These are phyloP conservation scores for Saccostrea glomerata DNA, from an alignment of 1,140 invertebrate species.

Conservation along the genomic window DNA sequence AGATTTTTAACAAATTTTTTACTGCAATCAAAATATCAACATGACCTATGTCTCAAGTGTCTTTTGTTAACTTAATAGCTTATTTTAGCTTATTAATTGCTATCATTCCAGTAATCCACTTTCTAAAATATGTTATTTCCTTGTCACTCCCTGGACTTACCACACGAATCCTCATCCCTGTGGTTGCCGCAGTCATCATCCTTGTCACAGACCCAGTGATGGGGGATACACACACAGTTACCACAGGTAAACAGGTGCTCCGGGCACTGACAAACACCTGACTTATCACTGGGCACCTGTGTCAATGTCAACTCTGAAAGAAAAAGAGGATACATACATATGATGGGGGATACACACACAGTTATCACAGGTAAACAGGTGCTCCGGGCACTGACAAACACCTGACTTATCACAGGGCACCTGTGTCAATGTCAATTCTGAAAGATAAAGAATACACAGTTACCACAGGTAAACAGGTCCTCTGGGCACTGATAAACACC, in stretches of 20 bases:
- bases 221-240: slow-evolving; percentile 78
- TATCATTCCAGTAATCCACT: not conserved
- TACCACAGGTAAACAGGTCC: too few relatives aligned
- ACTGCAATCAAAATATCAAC: not conserved
- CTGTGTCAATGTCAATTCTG: not conserved
- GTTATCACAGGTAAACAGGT: not conserved
- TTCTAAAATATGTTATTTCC: not conserved
- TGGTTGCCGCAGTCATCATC: slow-evolving; percentile 81
- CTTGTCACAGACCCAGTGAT: slow-evolving; percentile 80
- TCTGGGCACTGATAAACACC: too few relatives aligned
- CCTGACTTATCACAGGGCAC: not conserved
- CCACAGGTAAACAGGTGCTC: slow-evolving; percentile 62
- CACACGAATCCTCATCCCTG: slow-evolving; percentile 79
- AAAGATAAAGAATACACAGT: not conserved
- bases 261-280: slow-evolving; percentile 44
- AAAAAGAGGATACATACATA: not conserved
- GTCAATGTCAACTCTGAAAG: not conserved
- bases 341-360: not conserved
- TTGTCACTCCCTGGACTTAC: slow-evolving; percentile 39
- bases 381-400: not conserved
- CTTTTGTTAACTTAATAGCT: not conserved
- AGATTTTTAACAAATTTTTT: not conserved
- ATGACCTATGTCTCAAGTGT: not conserved
- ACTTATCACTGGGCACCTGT: not conserved
- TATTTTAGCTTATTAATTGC: too few relatives aligned